Evolutionary conservation across 2,797 vertebrate species (phyloP).

Genomic region (Rhinophrynus dorsalis): DNA sequence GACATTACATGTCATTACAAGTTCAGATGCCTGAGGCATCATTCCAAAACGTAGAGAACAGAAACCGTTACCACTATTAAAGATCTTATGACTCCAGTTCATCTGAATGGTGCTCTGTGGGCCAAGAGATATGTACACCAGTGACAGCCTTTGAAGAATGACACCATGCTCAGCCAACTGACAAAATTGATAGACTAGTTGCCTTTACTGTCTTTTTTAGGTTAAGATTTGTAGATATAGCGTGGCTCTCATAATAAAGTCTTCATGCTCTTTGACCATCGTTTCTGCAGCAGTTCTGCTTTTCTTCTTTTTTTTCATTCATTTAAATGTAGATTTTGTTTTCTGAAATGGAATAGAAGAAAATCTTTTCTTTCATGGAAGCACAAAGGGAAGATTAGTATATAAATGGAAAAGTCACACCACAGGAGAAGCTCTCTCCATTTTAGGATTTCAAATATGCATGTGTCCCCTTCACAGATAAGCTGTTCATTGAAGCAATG

Average conservation of each 20-base stretch:
- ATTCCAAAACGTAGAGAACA: no score
- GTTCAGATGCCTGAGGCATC: no score
- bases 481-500: conserved; percentile 67
- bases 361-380: conserved; percentile 60
- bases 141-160: no score
- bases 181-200: no score
- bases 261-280: background rate
- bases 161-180: no score
- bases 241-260: background rate
- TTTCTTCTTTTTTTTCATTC: conserved; percentile 58
- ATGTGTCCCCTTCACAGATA: conserved; percentile 63
- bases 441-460: conserved; percentile 60
- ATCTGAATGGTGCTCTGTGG: no score
- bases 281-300: conserved; percentile 55
- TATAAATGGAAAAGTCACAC: conserved; percentile 65
- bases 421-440: conserved; percentile 58
- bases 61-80: no score
- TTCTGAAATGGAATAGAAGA: conserved; percentile 63
- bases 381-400: conserved; percentile 66
- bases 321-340: conserved; percentile 70
- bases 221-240: background rate
- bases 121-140: no score
- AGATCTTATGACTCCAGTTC: no score
- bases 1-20: no score
- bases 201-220: conserved; percentile 51